Evolutionary conservation across 2,797 vertebrate genomes (phyloP), one percentile per base, ranked within the genome.

Genomic region (Arnoldichthys spilopterus): DNA sequence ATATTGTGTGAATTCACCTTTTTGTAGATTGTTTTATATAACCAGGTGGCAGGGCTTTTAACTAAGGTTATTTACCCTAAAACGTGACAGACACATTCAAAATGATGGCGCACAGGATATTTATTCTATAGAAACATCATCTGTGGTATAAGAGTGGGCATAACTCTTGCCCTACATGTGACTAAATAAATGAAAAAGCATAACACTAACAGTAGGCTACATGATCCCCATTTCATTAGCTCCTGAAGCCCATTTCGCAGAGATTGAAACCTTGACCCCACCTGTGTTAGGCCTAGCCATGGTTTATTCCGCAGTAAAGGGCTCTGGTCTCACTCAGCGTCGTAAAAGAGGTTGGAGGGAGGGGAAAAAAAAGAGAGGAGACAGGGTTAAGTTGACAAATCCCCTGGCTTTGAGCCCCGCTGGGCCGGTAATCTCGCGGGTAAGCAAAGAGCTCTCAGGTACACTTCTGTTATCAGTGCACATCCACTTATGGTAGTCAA

Each of bases 401-500:
- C 83, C 80, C 69, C 63, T 45, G 63, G 77, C 77, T 73, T 74
- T 84, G 77, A 79, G 72, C 77, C 68, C 71, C 67, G 12, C 77
- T 53, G 77, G 68, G 71, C 68, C 28, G 22, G 85, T 80, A 82
- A 84, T 86, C 47, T 0, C 77, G 81, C 84, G 82, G 86, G 85
- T 67, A 87, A 88, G 82, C 86, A 85, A 86, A 87, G 87, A 88
- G 90, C 89, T 87, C 88, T 90, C 88, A 63, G 80, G 79, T 84
- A 87, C 87, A 84, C 85, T 90, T 83, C 79, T 77, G 86, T 91
- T 94, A 93, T 94, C 91, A 88, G 89, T 69, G 76, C 83, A 76
- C 85, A 81, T 84, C 85, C 90, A 89, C 94, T 94, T 94, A 70
- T 92, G 90, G 88, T 90, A 92, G 91, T 91, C 90, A 88, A 86